Base-by-base conservation (phyloP, 1,140 invertebrate species). In the Caenorhabditis brenneri region DNA sequence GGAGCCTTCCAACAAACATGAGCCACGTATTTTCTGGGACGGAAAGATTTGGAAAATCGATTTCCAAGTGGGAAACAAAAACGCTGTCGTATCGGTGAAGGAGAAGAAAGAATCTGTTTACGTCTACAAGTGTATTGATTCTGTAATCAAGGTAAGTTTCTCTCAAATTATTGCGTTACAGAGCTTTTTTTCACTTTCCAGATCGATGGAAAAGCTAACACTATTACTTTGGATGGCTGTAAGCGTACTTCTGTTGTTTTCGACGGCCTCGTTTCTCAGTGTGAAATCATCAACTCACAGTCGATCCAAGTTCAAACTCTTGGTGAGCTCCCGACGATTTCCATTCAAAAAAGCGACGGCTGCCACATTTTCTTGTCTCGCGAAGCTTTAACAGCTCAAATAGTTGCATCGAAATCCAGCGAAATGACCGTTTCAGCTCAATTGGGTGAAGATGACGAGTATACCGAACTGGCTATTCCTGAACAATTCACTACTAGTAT, bases 251-350 rank as follows among this genome's bases (percentile, higher is more conserved):
- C 36, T 22, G 65, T 74, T 9, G 65, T 74, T 10, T 74, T 74
- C 19, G 65, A 74, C 42, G 65, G 65, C 16, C 36, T 74, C 15
- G 36, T 74, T 9, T 33, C 29, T 7, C 65, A 42, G 46, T 74
- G 36, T 24, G 65, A 74, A 74, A n/a, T 74, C 4, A 74, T 74
- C 36, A 74, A 74, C n/a, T 74, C 36, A 2, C 36, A 42, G 10
- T 74, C 65, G 7, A 74, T 74, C 15, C 36, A 74, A 74, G 24
- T 74, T 42, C 65, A 74, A 74, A 74, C 65, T 24, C 65, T 74
- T 10, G 65, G 65, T 22, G 65, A 74, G 2, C 65, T 74, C 2
- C 36, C 36, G n/a, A 74, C 36, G 33, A n/a, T 74, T 74, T 74
- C 65, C n/a, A 42, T 74, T 42, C 65, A 74, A 74, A 42, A 74